Base-by-base conservation (phyloP, 2,888 invertebrate genomes). In the Phaedon cochleariae region DNA sequence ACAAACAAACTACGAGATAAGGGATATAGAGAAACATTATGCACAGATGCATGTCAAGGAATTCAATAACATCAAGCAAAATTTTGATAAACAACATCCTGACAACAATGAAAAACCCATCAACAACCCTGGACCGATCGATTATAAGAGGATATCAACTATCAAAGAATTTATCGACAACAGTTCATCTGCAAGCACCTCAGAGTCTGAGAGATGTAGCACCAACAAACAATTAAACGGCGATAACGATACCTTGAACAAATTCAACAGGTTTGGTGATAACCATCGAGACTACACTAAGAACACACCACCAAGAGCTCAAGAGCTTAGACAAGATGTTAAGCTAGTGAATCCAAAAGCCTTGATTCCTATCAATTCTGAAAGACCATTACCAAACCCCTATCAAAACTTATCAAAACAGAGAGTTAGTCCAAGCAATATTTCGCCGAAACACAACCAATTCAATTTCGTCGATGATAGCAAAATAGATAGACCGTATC, bases 271-370 rank as follows among this genome's bases (percentile, higher is more conserved):
- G 51, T 70, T 68, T 15, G 62, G 65, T 20, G 49, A 59, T 6
- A 65, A 9, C 18, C 49, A 52, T 17, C 37, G 41, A n/a, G 59
- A 63, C 2, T 29, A 34, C 26, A 57, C 52, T 49, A 66, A 77
- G 26, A 77, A 77, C 58, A 82, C 80, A 0, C 81, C 82, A 2
- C 80, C 81, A 0, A 69, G 80, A 57, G 77, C 79, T 12, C 77
- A 76, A 66, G 81, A 82, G 65, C 79, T 81, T 4, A 68, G 78
- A 61, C 79, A 79, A 70, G 80, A 79, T 52, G 73, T 82, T 3
- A 76, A 79, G 57, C 68, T 83, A 17, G 80, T 84, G 6, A 82
- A 81, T 73, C 82, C 84, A 0, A 83, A 82, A 75, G 82, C 83
- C 22, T 65, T 80, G 41, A 82, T 83, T 55, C 83, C 83, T 1